Base-by-base conservation (phyloP, 1,140 invertebrate genomes). In the Cyclina sinensis region DNA sequence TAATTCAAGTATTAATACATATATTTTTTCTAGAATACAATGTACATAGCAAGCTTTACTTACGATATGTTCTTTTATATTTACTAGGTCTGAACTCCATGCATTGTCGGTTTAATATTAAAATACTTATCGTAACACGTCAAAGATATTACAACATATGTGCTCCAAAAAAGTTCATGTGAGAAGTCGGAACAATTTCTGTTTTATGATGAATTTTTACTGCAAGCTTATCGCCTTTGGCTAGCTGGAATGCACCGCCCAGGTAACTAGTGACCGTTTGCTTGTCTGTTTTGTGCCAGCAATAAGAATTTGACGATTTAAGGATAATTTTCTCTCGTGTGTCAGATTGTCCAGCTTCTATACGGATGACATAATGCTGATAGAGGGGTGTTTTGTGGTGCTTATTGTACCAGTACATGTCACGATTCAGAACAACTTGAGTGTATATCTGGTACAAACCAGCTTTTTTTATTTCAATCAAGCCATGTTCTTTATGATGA, bases 101-200 rank as follows among this genome's bases (percentile, higher is more conserved):
- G n/a, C n/a, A n/a, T n/a, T n/a, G n/a, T n/a, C n/a, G n/a, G n/a
- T n/a, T n/a, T n/a, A n/a, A n/a, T n/a, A n/a, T n/a, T n/a, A n/a
- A n/a, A n/a, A n/a, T n/a, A n/a, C n/a, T n/a, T n/a, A n/a, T n/a
- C n/a, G n/a, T n/a, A n/a, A n/a, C n/a, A n/a, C n/a, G n/a, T n/a
- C n/a, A n/a, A n/a, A n/a, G n/a, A n/a, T n/a, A 24, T 82, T 43
- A 82, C 30, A 82, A 39, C 54, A 57, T 82, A 51, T 82, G 80
- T 2, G 27, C 80, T 30, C 80, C 80, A 35, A 82, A 82, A 35
- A 62, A 59, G n/a, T 82, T 82, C 59, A 82, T 65, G n/a, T 65
- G 57, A 14, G 80, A 39, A 46, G 39, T 39, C 16, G 80, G 57
- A 27, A 68, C 46, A 37, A 82, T n/a, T 46, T 65, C 62, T 39